phyloP scores from a whole-genome alignment of 2,113 vertebrate species.

The Xenopus borealis region DNA sequence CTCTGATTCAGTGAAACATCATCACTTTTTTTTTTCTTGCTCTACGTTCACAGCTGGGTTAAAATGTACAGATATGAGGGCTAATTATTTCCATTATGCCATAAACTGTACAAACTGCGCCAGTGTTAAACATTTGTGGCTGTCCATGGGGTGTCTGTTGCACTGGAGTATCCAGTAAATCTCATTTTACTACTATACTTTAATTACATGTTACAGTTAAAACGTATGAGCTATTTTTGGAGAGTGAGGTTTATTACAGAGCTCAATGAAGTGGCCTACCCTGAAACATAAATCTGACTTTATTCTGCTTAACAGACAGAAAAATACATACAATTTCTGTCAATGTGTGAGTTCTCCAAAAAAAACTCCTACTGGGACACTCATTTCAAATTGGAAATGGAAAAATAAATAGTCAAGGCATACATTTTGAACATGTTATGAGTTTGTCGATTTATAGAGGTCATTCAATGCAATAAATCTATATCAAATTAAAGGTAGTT shows the following conservation, averaged over 20 bases:
- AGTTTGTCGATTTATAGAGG: background rate
- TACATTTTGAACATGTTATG: background rate
- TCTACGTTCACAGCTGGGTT: background rate
- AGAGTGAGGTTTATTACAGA: constrained; percentile 17
- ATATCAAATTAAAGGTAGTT: background rate
- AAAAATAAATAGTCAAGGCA: constrained; percentile 2
- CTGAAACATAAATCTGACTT: constrained; percentile 29
- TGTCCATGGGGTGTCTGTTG: background rate
- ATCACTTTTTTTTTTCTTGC: background rate
- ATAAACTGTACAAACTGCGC: background rate
- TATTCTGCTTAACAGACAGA: constrained; percentile 2
- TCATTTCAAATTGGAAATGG: constrained; percentile 5
- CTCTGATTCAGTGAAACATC: background rate
- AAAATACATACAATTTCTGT: constrained; percentile 16
- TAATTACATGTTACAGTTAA: constrained; percentile 28
- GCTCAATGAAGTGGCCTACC: constrained; percentile 26
- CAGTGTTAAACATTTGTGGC: background rate
- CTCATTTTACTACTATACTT: constrained; percentile 14
- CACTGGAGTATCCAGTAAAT: constrained; percentile 21
- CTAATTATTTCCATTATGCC: constrained; percentile 4
- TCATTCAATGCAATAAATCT: background rate
- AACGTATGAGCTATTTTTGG: constrained; percentile 33
- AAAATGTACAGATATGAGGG: too few species aligned
- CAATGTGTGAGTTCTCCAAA: constrained; percentile 30
- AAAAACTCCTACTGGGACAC: background rate